Percentiles rank a stretch among this genome's conserved stretches.
Conservation (phyloP, 2,113 vertebrate genomes). For the Eupsittula cactorum region DNA sequence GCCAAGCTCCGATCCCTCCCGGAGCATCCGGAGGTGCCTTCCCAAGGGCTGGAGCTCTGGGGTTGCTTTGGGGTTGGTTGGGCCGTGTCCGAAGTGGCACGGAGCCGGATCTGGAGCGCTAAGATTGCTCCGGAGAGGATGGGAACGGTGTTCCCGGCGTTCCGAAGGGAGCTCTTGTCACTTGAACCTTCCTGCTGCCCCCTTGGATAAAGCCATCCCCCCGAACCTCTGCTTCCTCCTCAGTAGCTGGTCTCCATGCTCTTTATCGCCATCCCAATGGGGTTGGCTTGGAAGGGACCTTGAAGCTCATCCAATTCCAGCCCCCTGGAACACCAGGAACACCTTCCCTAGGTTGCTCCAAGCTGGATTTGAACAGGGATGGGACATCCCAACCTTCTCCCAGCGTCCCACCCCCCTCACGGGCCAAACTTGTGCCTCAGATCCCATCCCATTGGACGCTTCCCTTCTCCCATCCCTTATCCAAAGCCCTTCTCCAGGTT, state of each 20-base stretch:
- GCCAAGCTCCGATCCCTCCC: background rate
- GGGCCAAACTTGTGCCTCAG: background rate
- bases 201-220: background rate
- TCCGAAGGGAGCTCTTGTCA: background rate
- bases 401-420: too few relatives aligned
- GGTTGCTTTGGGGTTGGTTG: background rate
- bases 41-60: background rate
- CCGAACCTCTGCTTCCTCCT: background rate
- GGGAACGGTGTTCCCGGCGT: background rate
- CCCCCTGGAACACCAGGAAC: background rate
- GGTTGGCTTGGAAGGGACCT: background rate
- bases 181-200: background rate
- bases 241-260: background rate
- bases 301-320: background rate
- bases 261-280: background rate
- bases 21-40: background rate
- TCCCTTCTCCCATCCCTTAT: background rate
- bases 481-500: background rate
- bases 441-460: background rate
- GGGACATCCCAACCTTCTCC: background rate
- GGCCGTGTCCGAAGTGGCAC: too few relatives aligned
- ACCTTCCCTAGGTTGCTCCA: background rate
- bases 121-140: background rate
- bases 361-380: background rate
- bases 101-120: background rate